Evolutionary conservation across 2,888 invertebrate genomes (phyloP), one percentile per base, ranked within the genome.

Genomic region (Rhyacophila evoluta): DNA sequence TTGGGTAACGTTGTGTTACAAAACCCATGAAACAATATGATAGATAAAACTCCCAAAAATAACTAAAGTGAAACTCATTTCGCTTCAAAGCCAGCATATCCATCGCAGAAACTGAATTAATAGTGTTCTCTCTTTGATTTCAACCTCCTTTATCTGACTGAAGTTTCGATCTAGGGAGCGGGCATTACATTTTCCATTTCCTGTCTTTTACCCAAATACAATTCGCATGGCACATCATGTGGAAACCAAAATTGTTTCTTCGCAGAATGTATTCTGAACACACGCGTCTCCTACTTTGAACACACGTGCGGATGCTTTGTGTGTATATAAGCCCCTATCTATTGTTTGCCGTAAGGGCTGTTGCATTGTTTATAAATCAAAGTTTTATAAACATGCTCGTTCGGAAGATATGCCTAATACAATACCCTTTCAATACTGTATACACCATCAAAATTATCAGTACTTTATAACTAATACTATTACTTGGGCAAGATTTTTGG

Each of bases 181-280:
- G 29, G 29, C 29, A 33, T 19, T 55, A 55, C 55, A 55, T 55
- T 55, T 55, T 25, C 55, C 25, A 55, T 55, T 55, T 55, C 55
- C 55, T 55, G 55, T 55, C 55, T 55, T 55, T 55, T 55, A 55
- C 55, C 55, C 55, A 55, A 25, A 55, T 55, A 55, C 55, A 55
- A 55, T 55, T 55, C 55, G 55, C 15, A 19, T 55, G 29, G 69
- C 28, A 69, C 12, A 19, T 75, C 68, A 19, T 15, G 67, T 36
- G 28, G 12, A 75, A 75, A 55, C 19, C 75, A 15, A 68, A 75
- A 75, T 68, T 75, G 67, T 55, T 75, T 29, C 25, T 67, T 75
- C 67, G 10, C 41, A 10, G 33, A 75, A 67, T 37, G 28, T 69
- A 69, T 75, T 75, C 37, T 12, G 12, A 10, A n/a, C 69, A 69